Conservation (phyloP, 2,113 vertebrate species). For the Oncorhynchus tshawytscha region DNA sequence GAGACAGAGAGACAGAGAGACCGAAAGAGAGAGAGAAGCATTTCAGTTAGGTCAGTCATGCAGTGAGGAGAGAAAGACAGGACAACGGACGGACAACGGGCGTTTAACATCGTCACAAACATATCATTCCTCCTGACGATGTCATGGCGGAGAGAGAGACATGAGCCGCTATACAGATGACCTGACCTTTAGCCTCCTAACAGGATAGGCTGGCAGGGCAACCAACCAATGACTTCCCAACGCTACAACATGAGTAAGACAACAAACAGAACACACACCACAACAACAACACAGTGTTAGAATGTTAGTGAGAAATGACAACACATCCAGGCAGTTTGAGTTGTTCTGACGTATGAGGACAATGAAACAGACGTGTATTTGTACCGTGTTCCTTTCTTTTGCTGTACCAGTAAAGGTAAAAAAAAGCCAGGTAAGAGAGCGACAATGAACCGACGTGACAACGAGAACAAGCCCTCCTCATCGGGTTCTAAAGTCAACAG, state of each 20-base stretch:
- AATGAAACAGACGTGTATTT: no score
- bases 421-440: no score
- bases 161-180: neutral
- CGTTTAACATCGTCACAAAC: slow-evolving; percentile 17
- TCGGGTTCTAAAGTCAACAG: no score
- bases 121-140: slow-evolving; percentile 5
- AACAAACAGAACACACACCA: neutral
- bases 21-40: no score
- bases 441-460: no score
- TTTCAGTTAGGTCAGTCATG: slow-evolving; percentile 2
- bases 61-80: neutral
- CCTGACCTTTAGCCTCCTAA: neutral
- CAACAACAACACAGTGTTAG: slow-evolving; percentile 20
- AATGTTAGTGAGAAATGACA: slow-evolving; percentile 5
- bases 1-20: neutral
- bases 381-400: no score
- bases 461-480: no score
- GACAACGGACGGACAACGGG: no score
- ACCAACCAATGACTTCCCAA: neutral
- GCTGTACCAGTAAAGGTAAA: no score
- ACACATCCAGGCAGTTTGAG: neutral
- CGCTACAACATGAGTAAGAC: neutral
- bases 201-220: neutral
- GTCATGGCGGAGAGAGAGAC: neutral
- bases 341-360: no score